These are phyloP conservation scores for Wiebesia pumilae DNA, from an alignment of 1,140 invertebrate genomes.

Conservation along the genomic window DNA sequence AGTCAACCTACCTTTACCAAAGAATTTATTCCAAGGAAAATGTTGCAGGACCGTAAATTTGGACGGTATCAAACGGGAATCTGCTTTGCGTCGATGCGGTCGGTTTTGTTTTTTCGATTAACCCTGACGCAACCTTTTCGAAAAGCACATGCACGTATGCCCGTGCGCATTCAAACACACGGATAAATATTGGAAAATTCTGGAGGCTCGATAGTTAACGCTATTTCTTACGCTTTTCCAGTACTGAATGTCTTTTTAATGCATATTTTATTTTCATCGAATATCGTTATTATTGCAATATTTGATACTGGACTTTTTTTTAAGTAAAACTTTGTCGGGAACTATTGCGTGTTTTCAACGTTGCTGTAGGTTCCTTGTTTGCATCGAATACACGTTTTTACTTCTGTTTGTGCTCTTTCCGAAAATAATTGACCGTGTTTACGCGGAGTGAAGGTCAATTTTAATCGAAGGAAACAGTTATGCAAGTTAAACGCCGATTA, in stretches of 20 bases:
- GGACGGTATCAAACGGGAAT: background rate
- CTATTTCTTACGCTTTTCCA: too few species aligned
- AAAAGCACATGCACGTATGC: background rate
- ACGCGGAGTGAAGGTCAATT: background rate
- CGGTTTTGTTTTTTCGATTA: background rate
- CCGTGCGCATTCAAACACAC: too few species aligned
- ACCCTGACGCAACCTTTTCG: background rate
- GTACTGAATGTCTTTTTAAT: too few species aligned
- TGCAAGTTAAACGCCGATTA: background rate
- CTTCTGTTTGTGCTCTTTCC: background rate
- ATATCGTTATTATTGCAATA: background rate
- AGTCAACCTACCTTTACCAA: background rate
- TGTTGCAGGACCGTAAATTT: background rate
- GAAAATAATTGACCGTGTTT: background rate
- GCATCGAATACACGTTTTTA: background rate
- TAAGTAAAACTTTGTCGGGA: background rate
- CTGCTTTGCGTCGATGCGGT: background rate
- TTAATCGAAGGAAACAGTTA: background rate
- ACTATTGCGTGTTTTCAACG: background rate
- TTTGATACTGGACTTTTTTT: background rate
- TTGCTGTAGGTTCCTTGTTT: background rate
- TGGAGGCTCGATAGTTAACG: too few species aligned
- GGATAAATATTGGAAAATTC: too few species aligned
- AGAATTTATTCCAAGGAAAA: background rate
- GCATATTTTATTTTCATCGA: background rate